Percentiles rank a stretch among this genome's conserved stretches.
These are phyloP conservation scores for Sarcophilus harrisii DNA, from an alignment of 2,797 vertebrate species.

Conservation along the genomic window DNA sequence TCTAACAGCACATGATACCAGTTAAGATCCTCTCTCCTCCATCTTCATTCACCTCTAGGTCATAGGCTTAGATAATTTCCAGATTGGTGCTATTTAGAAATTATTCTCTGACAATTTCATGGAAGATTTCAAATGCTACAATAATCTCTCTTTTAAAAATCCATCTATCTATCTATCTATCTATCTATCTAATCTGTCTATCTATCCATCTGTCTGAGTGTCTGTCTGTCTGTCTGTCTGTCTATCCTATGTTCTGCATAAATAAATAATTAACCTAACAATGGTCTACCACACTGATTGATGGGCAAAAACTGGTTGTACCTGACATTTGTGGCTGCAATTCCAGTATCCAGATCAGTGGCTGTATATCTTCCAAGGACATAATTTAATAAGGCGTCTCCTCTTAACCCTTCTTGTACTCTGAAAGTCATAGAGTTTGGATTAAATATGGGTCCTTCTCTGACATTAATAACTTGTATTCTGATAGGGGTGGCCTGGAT, in stretches of 20 bases:
- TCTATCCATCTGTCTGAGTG: too few relatives aligned
- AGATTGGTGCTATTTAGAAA: neutral
- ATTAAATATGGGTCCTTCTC: conserved; percentile 89
- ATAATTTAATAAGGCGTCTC: conserved; percentile 71
- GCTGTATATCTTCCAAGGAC: conserved; percentile 87
- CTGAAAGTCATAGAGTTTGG: conserved; percentile 86
- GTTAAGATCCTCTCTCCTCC: neutral
- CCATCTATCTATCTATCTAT: too few relatives aligned
- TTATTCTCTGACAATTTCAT: conserved; percentile 20
- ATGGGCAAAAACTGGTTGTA: conserved; percentile 75
- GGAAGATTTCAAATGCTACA: neutral
- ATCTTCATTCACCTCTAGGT: neutral
- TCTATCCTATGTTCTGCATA: neutral
- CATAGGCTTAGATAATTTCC: neutral
- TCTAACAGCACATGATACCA: neutral
- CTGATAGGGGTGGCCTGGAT: conserved; percentile 85
- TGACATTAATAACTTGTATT: conserved; percentile 89
- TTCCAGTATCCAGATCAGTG: conserved; percentile 89
- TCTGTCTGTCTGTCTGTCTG: too few relatives aligned
- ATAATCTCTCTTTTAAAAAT: neutral
- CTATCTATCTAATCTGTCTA: too few relatives aligned
- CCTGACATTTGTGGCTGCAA: conserved; percentile 90
- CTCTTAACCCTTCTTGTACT: conserved; percentile 83
- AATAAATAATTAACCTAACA: neutral
- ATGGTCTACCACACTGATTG: neutral